Conservation (phyloP, 1,140 invertebrate species). For the Drosophila novamexicana region DNA sequence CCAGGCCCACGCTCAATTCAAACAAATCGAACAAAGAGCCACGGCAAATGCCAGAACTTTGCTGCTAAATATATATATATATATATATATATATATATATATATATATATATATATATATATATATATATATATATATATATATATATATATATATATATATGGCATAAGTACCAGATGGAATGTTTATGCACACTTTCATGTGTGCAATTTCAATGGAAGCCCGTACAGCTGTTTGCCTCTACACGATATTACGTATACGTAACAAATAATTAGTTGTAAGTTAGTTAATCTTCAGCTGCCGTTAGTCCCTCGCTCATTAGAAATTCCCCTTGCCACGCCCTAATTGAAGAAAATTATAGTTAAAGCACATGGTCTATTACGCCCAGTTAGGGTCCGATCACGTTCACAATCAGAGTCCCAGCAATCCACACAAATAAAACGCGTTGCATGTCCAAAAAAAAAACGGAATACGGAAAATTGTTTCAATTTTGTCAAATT, state of each 20-base stretch:
- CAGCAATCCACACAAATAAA: slow-evolving; percentile 1
- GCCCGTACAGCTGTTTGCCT: slow-evolving; percentile 21
- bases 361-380: slow-evolving; percentile 2
- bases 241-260: neutral
- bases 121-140: neutral
- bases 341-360: slow-evolving; percentile 26
- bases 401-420: neutral
- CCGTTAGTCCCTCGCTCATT: slow-evolving; percentile 34
- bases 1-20: neutral
- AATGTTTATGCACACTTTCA: neutral
- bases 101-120: no score
- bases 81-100: slow-evolving; percentile 1
- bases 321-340: slow-evolving; percentile 13
- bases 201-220: slow-evolving; percentile 18
- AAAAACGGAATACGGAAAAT: slow-evolving; percentile 1
- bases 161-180: neutral
- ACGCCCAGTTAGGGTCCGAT: neutral
- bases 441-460: slow-evolving; percentile 32
- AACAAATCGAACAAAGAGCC: slow-evolving; percentile 1
- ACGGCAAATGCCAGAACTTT: neutral
- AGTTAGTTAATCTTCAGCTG: slow-evolving; percentile 22
- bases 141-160: neutral
- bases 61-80: neutral
- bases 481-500: slow-evolving; percentile 42
- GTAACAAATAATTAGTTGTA: slow-evolving; percentile 8